phyloP scores from a whole-genome alignment of 2,797 vertebrate species.

The Chrosomus eos region DNA sequence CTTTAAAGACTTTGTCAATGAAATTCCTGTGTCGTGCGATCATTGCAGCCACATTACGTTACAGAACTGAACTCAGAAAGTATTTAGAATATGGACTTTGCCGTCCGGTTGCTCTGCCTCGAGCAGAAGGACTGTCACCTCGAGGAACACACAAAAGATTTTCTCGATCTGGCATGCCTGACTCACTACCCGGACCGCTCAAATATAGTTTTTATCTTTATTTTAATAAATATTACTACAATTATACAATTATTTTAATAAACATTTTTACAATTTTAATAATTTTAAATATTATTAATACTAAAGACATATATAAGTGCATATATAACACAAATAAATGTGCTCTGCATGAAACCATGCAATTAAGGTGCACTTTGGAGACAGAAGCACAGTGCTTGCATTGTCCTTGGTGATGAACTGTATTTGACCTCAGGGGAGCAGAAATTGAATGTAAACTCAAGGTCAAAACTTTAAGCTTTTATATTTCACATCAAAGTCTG shows the following conservation, averaged over 20 bases:
- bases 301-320: too few species aligned
- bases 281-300: too few species aligned
- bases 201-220: too few species aligned
- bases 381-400: not conserved
- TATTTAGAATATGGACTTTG: too few species aligned
- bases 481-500: slow-evolving; percentile 15
- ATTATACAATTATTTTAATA: too few species aligned
- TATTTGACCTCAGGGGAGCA: not conserved
- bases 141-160: too few species aligned
- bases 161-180: not conserved
- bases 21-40: not conserved
- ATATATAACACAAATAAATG: too few species aligned
- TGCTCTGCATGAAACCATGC: not conserved
- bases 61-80: not conserved
- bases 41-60: not conserved
- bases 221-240: too few species aligned
- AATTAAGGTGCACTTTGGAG: not conserved
- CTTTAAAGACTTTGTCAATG: not conserved
- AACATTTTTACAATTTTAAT: too few species aligned
- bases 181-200: not conserved
- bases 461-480: slow-evolving; percentile 15
- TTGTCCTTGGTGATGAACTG: not conserved
- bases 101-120: not conserved
- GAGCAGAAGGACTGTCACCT: not conserved
- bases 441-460: not conserved